These are phyloP conservation scores for Lamellibrachia columna DNA, from an alignment of 2,888 invertebrate genomes.

Conservation along the genomic window DNA sequence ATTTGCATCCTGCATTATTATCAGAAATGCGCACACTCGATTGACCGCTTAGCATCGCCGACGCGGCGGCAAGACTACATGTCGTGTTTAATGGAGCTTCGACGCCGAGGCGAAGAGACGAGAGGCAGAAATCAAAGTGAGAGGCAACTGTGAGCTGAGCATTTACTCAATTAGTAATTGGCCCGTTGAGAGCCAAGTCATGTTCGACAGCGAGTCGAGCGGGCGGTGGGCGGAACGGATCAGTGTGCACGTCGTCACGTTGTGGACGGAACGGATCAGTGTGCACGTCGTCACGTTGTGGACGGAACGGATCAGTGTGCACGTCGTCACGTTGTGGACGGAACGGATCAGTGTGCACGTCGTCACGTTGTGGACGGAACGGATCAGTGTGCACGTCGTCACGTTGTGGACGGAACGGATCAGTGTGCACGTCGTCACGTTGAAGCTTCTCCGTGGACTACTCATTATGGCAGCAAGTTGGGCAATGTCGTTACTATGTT, in stretches of 20 bases:
- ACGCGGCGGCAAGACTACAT: not conserved
- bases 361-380: not conserved
- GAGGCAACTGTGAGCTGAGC: not conserved
- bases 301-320: not conserved
- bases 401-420: not conserved
- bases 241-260: not conserved
- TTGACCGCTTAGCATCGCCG: not conserved
- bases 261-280: too few species aligned
- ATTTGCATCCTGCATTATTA: not conserved
- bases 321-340: not conserved
- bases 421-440: not conserved
- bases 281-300: too few species aligned
- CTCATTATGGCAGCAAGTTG: not conserved
- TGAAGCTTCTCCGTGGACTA: not conserved
- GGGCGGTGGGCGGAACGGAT: not conserved
- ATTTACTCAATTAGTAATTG: not conserved
- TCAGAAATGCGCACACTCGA: not conserved
- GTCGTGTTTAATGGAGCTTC: not conserved
- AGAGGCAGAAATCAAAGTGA: not conserved
- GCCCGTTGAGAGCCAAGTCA: not conserved
- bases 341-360: not conserved
- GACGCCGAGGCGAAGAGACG: not conserved
- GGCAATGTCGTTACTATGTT: too few species aligned
- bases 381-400: not conserved
- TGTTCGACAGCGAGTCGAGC: not conserved